A percentile compares a stretch with the other conserved stretches of the same genome.
Conservation (phyloP, 2,888 invertebrate genomes). For the Bembecia ichneumoniformis region DNA sequence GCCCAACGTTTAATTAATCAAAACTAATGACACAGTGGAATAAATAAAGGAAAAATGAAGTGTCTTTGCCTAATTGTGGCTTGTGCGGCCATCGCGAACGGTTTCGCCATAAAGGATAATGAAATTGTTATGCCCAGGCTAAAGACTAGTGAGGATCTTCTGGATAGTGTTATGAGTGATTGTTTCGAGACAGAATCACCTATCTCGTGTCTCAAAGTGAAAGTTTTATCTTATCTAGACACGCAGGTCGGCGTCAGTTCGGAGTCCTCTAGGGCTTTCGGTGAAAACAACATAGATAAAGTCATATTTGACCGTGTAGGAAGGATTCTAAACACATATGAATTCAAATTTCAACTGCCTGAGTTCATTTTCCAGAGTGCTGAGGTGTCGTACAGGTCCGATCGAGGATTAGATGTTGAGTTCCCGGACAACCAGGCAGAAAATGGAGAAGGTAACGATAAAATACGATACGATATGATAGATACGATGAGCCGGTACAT, state of each 20-base stretch:
- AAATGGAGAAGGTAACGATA: constrained; percentile 68
- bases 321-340: constrained; percentile 80
- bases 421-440: constrained; percentile 64
- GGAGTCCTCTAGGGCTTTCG: constrained; percentile 74
- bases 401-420: constrained; percentile 76
- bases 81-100: constrained; percentile 59
- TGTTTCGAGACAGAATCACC: constrained; percentile 79
- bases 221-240: constrained; percentile 83
- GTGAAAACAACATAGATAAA: constrained; percentile 78
- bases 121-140: constrained; percentile 71
- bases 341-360: constrained; percentile 81
- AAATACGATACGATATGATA: not conserved
- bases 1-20: constrained; percentile 60
- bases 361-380: constrained; percentile 79
- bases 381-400: constrained; percentile 77
- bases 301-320: constrained; percentile 81
- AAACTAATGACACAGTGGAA: constrained; percentile 60
- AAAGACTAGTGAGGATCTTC: constrained; percentile 77
- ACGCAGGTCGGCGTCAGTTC: constrained; percentile 75
- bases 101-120: constrained; percentile 70
- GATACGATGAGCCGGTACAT: too few relatives aligned
- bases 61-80: constrained; percentile 68
- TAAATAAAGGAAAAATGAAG: constrained; percentile 45
- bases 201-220: constrained; percentile 81
- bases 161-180: constrained; percentile 79